Conservation (phyloP, 2,797 vertebrate species). For the Pangasius macronema region DNA sequence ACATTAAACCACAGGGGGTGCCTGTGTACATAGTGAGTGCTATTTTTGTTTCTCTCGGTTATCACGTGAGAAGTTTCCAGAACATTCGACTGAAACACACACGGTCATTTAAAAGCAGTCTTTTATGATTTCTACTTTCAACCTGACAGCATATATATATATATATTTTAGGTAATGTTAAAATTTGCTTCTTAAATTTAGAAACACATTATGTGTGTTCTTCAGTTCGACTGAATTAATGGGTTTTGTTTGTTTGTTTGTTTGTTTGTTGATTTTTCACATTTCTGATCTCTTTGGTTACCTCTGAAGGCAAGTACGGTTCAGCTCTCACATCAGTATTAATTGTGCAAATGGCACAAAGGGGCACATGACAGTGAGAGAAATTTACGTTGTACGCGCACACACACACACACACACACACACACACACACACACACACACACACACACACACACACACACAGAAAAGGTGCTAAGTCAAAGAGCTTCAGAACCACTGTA, state of each 20-base stretch:
- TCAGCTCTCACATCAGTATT: background rate
- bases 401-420: background rate
- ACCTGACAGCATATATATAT: background rate
- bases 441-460: background rate
- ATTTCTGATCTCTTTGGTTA: background rate
- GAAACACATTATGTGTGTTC: background rate
- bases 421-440: background rate
- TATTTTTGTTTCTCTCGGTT: background rate
- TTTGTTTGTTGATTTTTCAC: background rate
- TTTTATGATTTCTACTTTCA: background rate
- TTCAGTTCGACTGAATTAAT: background rate
- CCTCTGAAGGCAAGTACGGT: background rate
- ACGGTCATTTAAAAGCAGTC: too few relatives aligned
- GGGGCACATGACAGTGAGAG: background rate
- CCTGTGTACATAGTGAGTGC: background rate
- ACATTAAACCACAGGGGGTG: conserved; percentile 17
- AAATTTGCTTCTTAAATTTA: background rate
- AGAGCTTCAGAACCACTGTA: background rate
- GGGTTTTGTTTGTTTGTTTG: background rate
- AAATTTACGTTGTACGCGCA: background rate
- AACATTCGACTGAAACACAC: conserved; percentile 4
- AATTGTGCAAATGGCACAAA: background rate
- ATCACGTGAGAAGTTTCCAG: conserved; percentile 21
- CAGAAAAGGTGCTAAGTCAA: background rate
- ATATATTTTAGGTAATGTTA: background rate